Conservation (phyloP, 2,113 vertebrate species). For the Cyphomyrus discorhynchus region DNA sequence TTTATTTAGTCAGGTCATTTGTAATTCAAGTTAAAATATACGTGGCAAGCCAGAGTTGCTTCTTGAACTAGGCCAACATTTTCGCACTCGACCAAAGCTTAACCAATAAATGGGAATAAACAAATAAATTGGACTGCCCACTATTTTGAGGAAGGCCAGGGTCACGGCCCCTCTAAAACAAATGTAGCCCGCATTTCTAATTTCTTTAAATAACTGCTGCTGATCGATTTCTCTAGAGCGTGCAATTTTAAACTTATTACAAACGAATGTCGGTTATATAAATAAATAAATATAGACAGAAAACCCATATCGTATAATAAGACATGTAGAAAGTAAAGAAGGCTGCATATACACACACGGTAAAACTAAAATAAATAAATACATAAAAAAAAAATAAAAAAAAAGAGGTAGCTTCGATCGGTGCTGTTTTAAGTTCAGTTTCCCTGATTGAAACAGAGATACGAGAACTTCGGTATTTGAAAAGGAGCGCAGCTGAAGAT, state of each 20-base stretch:
- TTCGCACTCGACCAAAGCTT: background rate
- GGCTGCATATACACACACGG: background rate
- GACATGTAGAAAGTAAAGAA: background rate
- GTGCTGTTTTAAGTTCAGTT: background rate
- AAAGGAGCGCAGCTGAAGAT: background rate
- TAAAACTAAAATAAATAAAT: too few relatives aligned
- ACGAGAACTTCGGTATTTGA: background rate
- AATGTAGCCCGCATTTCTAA: background rate
- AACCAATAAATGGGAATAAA: background rate
- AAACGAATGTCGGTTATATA: background rate
- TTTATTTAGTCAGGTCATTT: background rate
- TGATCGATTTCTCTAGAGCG: background rate
- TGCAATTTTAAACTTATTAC: background rate
- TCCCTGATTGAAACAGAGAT: background rate
- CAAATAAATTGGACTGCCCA: background rate
- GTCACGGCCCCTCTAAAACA: background rate
- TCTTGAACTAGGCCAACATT: background rate
- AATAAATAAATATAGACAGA: background rate
- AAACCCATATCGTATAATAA: background rate
- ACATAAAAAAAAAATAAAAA: too few relatives aligned
- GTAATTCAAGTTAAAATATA: background rate
- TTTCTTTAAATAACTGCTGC: background rate
- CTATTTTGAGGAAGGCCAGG: background rate
- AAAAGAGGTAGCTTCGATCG: background rate
- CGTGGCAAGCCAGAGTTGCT: background rate